These are phyloP conservation scores for Astreopora myriophthalma DNA, from an alignment of 64 coral and sea anemone species.

Conservation along the genomic window DNA sequence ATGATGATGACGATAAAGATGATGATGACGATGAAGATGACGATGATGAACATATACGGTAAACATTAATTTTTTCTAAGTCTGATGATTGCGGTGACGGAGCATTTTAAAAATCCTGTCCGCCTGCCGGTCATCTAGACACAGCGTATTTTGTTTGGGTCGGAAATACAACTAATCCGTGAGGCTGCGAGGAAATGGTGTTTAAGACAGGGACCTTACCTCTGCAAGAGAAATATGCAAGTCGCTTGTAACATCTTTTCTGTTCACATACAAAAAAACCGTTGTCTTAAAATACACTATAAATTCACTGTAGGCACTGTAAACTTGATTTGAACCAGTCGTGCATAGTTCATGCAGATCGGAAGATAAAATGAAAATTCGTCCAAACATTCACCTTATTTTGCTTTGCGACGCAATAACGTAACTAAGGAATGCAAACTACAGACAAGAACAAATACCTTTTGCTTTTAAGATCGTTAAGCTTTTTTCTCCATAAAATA, in stretches of 20 bases:
- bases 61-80: no score
- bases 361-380: no score
- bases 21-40: no score
- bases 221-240: slow-evolving; percentile 65
- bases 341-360: neutral
- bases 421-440: neutral
- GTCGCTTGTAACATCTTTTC: slow-evolving; percentile 38
- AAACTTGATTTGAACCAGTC: no score
- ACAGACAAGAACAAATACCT: slow-evolving; percentile 3
- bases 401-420: neutral
- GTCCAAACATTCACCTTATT: no score
- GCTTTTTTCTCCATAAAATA: slow-evolving; percentile 67
- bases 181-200: neutral
- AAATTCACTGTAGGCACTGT: neutral
- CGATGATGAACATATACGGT: no score
- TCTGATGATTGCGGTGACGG: no score
- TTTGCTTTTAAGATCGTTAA: slow-evolving; percentile 53
- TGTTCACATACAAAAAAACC: neutral
- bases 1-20: no score
- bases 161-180: neutral
- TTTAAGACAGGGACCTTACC: neutral
- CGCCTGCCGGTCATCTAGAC: no score
- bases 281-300: neutral
- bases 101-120: no score
- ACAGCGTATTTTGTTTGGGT: no score